Percentiles rank a stretch among this genome's conserved stretches.
Conservation (phyloP, 1,140 invertebrate genomes). For the Trachymyrmex cornetzi region DNA sequence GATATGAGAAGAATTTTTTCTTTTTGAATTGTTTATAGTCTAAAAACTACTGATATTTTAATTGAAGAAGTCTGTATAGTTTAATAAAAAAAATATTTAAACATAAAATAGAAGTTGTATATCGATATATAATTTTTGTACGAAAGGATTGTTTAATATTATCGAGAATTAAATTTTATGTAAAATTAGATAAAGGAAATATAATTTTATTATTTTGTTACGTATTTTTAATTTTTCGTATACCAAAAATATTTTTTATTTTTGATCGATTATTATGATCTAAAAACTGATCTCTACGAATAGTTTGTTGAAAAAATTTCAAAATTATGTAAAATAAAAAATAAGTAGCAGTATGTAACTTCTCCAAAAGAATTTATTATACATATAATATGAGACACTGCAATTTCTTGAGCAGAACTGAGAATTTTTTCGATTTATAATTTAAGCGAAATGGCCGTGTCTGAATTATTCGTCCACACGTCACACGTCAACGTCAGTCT, state of each 20-base stretch:
- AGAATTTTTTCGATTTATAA: not conserved
- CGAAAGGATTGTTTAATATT: not conserved
- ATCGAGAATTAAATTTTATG: not conserved
- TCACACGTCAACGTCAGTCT: constrained; percentile 47
- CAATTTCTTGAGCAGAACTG: not conserved
- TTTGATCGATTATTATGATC: not conserved
- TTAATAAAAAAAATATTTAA: not conserved
- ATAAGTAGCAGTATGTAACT: not conserved
- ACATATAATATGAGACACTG: not conserved
- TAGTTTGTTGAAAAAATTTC: not conserved
- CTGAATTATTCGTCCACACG: constrained; percentile 22
- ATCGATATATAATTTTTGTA: not conserved
- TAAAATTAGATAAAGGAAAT: not conserved
- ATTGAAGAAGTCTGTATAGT: not conserved
- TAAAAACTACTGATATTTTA: not conserved
- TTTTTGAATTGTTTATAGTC: not conserved
- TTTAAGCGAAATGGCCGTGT: constrained; percentile 6
- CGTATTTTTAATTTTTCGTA: not conserved
- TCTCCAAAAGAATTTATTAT: not conserved
- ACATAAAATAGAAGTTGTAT: not conserved
- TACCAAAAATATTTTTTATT: not conserved
- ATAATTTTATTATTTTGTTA: not conserved
- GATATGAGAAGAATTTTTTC: not conserved
- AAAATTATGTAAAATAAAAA: not conserved
- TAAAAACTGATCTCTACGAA: not conserved